Conservation (phyloP, 1,140 invertebrate genomes). For the Ridgeia piscesae region DNA sequence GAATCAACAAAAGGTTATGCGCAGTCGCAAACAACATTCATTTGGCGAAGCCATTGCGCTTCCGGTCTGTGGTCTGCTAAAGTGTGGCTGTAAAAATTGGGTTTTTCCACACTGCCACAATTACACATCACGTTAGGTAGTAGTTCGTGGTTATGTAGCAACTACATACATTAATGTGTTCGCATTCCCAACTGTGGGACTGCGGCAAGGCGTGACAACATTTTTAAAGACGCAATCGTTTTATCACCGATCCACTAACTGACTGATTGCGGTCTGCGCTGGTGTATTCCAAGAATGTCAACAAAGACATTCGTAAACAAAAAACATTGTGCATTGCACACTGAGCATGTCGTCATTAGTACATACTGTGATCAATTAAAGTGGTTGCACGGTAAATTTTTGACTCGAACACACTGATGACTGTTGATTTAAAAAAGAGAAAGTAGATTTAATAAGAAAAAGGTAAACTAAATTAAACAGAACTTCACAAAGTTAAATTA, state of each 20-base stretch:
- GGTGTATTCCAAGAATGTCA: background rate
- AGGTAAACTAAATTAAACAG: too few relatives aligned
- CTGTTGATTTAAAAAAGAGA: too few relatives aligned
- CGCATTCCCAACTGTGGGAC: background rate
- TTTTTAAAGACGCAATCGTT: background rate
- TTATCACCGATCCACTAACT: background rate
- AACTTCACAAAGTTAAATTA: too few relatives aligned
- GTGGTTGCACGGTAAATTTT: background rate
- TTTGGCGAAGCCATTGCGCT: background rate
- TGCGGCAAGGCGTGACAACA: background rate
- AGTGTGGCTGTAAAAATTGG: background rate
- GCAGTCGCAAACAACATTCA: background rate
- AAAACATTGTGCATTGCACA: background rate
- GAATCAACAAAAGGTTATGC: slow-evolving; percentile 5
- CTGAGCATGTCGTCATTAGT: background rate
- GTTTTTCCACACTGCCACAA: background rate
- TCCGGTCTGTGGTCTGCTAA: background rate
- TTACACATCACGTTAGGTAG: background rate
- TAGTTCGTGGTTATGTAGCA: background rate
- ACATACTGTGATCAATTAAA: background rate
- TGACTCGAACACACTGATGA: background rate
- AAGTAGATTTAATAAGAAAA: too few relatives aligned
- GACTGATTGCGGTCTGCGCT: background rate
- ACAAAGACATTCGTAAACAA: background rate
- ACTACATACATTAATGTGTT: background rate